Evolutionary conservation across 2,888 invertebrate species (phyloP).

Genomic region (Diarsia rubi): DNA sequence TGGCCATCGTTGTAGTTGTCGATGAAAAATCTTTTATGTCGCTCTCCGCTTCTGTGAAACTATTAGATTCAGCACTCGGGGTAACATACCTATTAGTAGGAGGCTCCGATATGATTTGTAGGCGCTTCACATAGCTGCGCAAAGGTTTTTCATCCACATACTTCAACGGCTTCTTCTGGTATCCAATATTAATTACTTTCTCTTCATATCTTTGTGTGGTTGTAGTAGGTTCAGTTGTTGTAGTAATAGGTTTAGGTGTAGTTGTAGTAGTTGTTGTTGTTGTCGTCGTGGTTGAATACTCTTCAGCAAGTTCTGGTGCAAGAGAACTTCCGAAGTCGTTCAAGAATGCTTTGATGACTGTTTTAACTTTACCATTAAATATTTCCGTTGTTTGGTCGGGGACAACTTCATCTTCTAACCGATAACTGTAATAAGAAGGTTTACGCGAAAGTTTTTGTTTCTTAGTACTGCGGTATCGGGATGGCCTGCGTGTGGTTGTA

Average conservation of each 20-base stretch:
- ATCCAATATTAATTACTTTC: slow-evolving; percentile 84
- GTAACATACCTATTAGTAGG: slow-evolving; percentile 68
- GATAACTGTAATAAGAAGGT: slow-evolving; percentile 84
- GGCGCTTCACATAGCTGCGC: slow-evolving; percentile 76
- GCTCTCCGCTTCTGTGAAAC: slow-evolving; percentile 61
- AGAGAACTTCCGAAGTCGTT: slow-evolving; percentile 77
- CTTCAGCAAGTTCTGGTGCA: slow-evolving; percentile 63
- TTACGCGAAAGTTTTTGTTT: slow-evolving; percentile 74
- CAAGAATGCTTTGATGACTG: slow-evolving; percentile 84
- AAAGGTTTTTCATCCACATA: slow-evolving; percentile 79
- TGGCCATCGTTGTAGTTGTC: slow-evolving; percentile 72
- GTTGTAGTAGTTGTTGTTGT: slow-evolving; percentile 68
- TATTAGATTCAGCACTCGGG: slow-evolving; percentile 67
- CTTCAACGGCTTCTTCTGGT: slow-evolving; percentile 79
- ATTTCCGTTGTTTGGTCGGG: slow-evolving; percentile 86
- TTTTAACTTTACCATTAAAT: slow-evolving; percentile 83
- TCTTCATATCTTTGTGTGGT: slow-evolving; percentile 68
- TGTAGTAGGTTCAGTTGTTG: slow-evolving; percentile 66
- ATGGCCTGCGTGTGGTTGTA: slow-evolving; percentile 65
- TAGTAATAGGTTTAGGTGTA: slow-evolving; percentile 67
- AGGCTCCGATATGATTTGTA: slow-evolving; percentile 84
- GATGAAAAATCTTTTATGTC: slow-evolving; percentile 72
- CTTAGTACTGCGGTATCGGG: slow-evolving; percentile 61
- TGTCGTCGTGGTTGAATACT: slow-evolving; percentile 66
- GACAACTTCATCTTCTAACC: slow-evolving; percentile 80